phyloP scores from a whole-genome alignment of 2,113 vertebrate species.

The Chrysemys picta region DNA sequence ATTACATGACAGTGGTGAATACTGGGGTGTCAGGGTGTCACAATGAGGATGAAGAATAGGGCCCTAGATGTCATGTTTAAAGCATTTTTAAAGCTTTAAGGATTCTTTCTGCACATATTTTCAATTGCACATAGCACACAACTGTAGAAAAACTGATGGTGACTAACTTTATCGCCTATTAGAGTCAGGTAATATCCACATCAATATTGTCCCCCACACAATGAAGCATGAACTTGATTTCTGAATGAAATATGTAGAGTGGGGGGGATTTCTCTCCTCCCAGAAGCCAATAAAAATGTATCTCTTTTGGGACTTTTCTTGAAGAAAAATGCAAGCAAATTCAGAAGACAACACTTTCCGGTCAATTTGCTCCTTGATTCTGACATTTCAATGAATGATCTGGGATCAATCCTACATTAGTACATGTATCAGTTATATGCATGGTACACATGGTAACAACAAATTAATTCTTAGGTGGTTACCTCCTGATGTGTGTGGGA shows the following conservation, averaged over 20 bases:
- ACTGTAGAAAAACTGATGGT: background rate
- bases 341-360: too few relatives aligned
- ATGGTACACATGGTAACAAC: too few relatives aligned
- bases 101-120: background rate
- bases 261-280: background rate
- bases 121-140: background rate
- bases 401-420: too few relatives aligned
- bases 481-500: too few relatives aligned
- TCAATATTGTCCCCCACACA: background rate
- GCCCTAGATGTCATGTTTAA: background rate
- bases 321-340: too few relatives aligned
- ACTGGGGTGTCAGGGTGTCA: too few relatives aligned
- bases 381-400: too few relatives aligned
- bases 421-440: too few relatives aligned
- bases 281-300: background rate
- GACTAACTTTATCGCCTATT: fast-evolving
- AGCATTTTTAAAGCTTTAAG: background rate
- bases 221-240: background rate
- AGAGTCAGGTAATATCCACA: background rate
- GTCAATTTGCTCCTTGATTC: too few relatives aligned
- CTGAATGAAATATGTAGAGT: background rate
- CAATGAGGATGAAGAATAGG: background rate
- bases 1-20: too few relatives aligned
- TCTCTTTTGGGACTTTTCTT: background rate
- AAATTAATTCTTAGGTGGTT: too few relatives aligned